Conservation (phyloP, 2,797 vertebrate genomes). For the Neoniphon sammara region DNA sequence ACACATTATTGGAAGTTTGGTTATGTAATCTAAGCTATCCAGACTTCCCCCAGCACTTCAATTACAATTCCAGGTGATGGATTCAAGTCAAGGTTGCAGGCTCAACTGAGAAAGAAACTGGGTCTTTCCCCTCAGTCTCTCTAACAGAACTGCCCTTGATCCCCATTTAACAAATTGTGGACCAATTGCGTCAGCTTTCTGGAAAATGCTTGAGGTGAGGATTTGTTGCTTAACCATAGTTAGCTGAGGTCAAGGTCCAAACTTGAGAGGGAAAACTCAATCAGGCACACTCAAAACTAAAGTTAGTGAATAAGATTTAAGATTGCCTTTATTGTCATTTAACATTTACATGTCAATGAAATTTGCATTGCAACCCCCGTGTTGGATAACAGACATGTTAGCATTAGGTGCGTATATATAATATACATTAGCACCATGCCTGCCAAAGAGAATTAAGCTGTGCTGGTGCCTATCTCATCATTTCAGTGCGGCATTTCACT, state of each 20-base stretch:
- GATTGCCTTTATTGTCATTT: too few relatives aligned
- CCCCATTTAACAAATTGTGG: not conserved
- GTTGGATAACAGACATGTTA: too few relatives aligned
- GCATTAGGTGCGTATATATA: too few relatives aligned
- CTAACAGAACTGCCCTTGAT: not conserved
- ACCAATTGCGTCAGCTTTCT: not conserved
- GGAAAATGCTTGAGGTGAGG: not conserved
- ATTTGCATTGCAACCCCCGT: too few relatives aligned
- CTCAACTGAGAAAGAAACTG: not conserved
- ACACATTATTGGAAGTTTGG: not conserved
- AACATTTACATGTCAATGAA: too few relatives aligned
- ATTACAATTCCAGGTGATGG: conserved; percentile 4
- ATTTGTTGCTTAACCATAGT: not conserved
- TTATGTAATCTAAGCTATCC: not conserved
- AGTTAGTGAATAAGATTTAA: too few relatives aligned
- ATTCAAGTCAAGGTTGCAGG: conserved; percentile 9
- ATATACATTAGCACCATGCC: too few relatives aligned
- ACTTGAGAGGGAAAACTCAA: too few relatives aligned
- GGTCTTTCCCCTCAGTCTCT: not conserved
- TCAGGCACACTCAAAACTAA: not conserved
- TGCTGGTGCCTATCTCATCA: not conserved
- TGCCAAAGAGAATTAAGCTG: too few relatives aligned
- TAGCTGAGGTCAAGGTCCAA: too few relatives aligned
- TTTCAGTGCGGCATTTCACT: not conserved
- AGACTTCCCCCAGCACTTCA: not conserved